Conservation (phyloP, 2,113 vertebrate species). For the Sphyrna mokarran region DNA sequence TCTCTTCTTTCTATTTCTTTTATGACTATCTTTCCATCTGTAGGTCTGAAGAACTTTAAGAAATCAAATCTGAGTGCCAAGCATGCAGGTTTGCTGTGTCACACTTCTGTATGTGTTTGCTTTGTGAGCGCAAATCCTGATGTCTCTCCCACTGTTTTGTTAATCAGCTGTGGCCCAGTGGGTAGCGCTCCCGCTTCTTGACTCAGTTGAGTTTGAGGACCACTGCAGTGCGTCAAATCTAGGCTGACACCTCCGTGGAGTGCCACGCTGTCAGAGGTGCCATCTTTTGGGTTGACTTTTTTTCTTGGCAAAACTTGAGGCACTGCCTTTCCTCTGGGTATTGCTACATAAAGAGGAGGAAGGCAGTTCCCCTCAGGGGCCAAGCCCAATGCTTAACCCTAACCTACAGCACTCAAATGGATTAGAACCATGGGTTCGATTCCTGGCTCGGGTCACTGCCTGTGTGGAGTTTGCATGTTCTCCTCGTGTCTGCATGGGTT, state of each 20-base stretch:
- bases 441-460: too few relatives aligned
- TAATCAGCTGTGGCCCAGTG: neutral
- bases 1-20: neutral
- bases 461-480: too few relatives aligned
- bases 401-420: too few relatives aligned
- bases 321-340: rapidly evolving
- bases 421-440: too few relatives aligned
- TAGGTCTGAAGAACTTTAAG: constrained; percentile 8
- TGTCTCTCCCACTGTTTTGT: neutral
- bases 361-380: too few relatives aligned
- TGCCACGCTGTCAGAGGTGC: too few relatives aligned
- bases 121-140: neutral
- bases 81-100: neutral
- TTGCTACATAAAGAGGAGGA: too few relatives aligned
- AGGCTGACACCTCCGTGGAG: neutral
- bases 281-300: too few relatives aligned
- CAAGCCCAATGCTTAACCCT: too few relatives aligned
- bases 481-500: too few relatives aligned
- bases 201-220: neutral
- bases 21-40: neutral
- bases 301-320: neutral
- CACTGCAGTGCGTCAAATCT: neutral
- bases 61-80: neutral
- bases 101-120: neutral
- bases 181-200: too few relatives aligned